Evolutionary conservation across 2,797 vertebrate genomes (phyloP), one percentile per base, ranked within the genome.

Genomic region (Pagetopsis macropterus): DNA sequence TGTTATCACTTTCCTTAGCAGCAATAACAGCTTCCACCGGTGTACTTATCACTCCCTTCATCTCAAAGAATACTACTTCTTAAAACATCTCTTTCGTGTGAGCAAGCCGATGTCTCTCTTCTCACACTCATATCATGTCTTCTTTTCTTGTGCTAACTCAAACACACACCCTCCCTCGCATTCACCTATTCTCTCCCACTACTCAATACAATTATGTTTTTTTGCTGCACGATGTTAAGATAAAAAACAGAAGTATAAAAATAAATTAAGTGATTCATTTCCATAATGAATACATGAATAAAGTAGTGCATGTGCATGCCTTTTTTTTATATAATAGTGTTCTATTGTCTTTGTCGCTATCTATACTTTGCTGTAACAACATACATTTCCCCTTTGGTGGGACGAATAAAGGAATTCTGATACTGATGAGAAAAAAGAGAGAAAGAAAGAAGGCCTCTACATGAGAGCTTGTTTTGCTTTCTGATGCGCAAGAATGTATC

Each of bases 1-100:
- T 73, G 71, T 73, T 86, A 82, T 89, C 61, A 81, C 85, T 90
- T 88, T 82, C 78, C 57, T 84, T 37, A 73, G 84, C 63, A 76
- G 84, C 84, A 87, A 78, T 85, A 83, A 87, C 72, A 85, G 84
- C 67, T 71, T 85, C 66, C 64, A 44, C 79, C 40, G 33, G 79
- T 86, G 64, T 69, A 86, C 75, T 82, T 81, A 87, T 78, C 82
- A 69, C 55, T 67, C 46, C 72, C 59, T 70, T 86, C 73, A 86
- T 89, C 79, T 82, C 82, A 78, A 87, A 86, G 85, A 82, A 81
- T 59, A 73, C 72, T 48, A 75, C 79, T 77, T 74, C 46, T 88
- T 83, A 75, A 84, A 88, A 84, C 76, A 67, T 83, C 74, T 84
- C 54, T 82, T 85, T 84, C 33, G 3, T 43, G 10, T 50, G 55